Percentiles rank a stretch among this genome's conserved stretches.
These are phyloP conservation scores for Eciton burchellii DNA, from an alignment of 1,140 invertebrate genomes.

Conservation along the genomic window DNA sequence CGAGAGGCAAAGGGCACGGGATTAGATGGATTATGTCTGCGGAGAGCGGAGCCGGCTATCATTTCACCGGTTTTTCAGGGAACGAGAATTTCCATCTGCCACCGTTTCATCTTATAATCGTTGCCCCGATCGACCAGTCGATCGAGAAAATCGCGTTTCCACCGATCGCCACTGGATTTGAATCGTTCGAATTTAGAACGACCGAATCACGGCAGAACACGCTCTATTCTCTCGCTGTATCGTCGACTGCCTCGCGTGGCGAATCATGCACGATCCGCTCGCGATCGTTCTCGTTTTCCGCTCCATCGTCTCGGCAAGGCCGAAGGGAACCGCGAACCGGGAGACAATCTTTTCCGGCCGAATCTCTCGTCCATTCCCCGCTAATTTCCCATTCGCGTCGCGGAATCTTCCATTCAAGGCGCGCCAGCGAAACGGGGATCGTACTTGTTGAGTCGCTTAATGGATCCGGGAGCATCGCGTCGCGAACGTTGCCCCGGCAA, in stretches of 20 bases:
- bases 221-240: too few species aligned
- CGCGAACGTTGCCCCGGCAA: constrained; percentile 77
- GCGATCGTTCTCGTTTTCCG: constrained; percentile 46
- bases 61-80: constrained; percentile 49
- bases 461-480: constrained; percentile 71
- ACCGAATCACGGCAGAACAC: too few species aligned
- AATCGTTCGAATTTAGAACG: too few species aligned
- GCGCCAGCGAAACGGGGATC: constrained; percentile 67
- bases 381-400: constrained; percentile 21
- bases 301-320: background rate
- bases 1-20: background rate
- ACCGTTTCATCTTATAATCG: too few species aligned
- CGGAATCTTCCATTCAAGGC: constrained; percentile 58
- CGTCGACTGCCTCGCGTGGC: too few species aligned
- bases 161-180: too few species aligned
- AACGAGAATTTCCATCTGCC: constrained; percentile 31
- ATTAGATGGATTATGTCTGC: constrained; percentile 41
- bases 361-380: too few species aligned
- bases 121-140: background rate
- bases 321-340: background rate
- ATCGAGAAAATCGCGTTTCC: too few species aligned
- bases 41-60: constrained; percentile 5
- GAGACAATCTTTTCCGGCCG: constrained; percentile 61
- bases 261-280: background rate
- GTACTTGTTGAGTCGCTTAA: constrained; percentile 81